Conservation (phyloP, 2,888 invertebrate species). For the Venustoraphidia nigricollis region DNA sequence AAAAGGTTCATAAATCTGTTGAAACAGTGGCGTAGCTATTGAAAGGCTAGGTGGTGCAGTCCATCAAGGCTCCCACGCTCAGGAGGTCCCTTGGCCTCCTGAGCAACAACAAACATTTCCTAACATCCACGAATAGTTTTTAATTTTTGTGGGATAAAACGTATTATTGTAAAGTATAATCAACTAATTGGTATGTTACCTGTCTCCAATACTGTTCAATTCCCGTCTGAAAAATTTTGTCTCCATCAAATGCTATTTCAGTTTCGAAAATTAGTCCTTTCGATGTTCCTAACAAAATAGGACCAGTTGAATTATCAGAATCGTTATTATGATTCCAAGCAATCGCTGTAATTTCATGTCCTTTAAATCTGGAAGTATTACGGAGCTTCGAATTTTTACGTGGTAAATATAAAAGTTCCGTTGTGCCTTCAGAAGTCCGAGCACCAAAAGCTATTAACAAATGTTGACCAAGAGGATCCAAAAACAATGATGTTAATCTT, state of each 20-base stretch:
- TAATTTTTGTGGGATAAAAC: no score
- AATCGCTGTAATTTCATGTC: constrained; percentile 78
- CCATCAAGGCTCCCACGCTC: no score
- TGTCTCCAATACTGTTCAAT: constrained; percentile 73
- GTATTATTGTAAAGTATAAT: no score
- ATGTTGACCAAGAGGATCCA: constrained; percentile 81
- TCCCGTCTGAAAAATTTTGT: constrained; percentile 63
- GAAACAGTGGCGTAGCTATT: no score
- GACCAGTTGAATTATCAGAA: constrained; percentile 55
- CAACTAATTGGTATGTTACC: constrained; percentile 31
- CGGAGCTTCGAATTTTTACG: constrained; percentile 61
- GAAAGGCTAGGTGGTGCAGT: no score
- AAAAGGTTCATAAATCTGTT: no score
- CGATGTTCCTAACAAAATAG: constrained; percentile 77
- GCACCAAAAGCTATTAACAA: constrained; percentile 59
- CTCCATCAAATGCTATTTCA: constrained; percentile 67
- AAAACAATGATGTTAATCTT: constrained; percentile 50
- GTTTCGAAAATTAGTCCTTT: constrained; percentile 84
- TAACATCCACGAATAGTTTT: no score
- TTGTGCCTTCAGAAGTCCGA: constrained; percentile 34
- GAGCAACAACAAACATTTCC: no score
- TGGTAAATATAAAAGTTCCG: constrained; percentile 71
- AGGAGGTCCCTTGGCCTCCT: no score
- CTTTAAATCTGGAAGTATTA: constrained; percentile 43
- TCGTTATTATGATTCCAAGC: constrained; percentile 73